These are phyloP conservation scores for Sterrhoptilus dennistouni DNA, from an alignment of 2,113 vertebrate genomes.

Conservation along the genomic window DNA sequence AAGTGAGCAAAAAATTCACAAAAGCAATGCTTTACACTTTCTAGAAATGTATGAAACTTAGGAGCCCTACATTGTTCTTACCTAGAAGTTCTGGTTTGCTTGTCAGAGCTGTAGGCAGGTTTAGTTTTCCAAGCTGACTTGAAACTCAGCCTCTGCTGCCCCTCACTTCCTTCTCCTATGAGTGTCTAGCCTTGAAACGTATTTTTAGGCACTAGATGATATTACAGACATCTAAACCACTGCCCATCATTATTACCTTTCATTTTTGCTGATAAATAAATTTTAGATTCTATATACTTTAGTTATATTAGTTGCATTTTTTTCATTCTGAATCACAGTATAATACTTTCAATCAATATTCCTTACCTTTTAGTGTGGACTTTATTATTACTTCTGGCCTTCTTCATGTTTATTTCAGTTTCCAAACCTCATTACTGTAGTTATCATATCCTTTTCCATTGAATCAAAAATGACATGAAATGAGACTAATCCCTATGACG, in stretches of 20 bases:
- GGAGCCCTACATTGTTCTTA: neutral
- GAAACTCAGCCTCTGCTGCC: neutral
- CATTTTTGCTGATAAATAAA: neutral
- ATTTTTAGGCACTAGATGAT: neutral
- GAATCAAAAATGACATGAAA: slow-evolving; percentile 17
- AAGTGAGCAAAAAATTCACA: neutral
- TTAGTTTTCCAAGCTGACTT: neutral
- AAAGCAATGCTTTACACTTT: neutral
- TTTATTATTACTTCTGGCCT: neutral
- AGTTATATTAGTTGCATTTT: neutral
- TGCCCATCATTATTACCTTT: neutral
- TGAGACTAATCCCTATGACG: neutral
- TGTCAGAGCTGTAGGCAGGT: neutral
- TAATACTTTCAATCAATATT: slow-evolving; percentile 9
- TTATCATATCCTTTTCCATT: neutral
- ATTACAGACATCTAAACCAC: neutral
- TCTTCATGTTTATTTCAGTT: neutral
- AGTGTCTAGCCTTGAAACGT: neutral
- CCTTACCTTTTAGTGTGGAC: neutral
- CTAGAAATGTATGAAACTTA: neutral
- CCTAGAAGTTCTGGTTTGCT: neutral
- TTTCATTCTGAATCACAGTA: slow-evolving; percentile 47
- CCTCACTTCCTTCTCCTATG: neutral
- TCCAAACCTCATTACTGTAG: neutral
- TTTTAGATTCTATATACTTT: neutral